Evolutionary conservation across 2,113 vertebrate species (phyloP).

Genomic region (Oophaga pumilio): DNA sequence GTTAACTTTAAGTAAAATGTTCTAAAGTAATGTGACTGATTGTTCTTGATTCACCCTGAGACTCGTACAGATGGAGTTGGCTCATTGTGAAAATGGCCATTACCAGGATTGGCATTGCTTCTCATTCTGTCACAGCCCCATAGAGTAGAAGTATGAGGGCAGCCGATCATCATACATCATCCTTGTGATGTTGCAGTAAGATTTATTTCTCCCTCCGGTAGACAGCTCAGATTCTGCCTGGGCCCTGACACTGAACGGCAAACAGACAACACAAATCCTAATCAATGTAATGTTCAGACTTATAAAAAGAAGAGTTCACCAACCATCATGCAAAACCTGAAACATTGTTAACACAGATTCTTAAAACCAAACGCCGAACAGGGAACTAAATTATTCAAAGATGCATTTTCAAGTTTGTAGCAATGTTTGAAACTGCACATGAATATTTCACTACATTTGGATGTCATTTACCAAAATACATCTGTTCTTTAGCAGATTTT

Average conservation of each 20-base stretch:
- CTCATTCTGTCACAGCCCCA: background rate
- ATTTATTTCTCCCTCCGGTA: slow-evolving; percentile 6
- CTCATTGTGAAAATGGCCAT: background rate
- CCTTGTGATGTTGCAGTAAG: background rate
- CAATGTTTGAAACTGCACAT: slow-evolving; percentile 48
- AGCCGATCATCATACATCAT: slow-evolving; percentile 10
- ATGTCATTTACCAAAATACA: slow-evolving; percentile 48
- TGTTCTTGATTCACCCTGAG: background rate
- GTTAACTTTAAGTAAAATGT: background rate
- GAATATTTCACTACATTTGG: slow-evolving; percentile 47
- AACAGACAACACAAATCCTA: background rate
- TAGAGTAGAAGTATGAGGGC: slow-evolving; percentile 16
- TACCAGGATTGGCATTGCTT: background rate
- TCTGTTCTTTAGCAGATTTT: slow-evolving; percentile 19
- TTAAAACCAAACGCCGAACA: background rate
- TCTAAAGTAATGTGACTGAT: background rate
- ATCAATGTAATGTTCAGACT: slow-evolving; percentile 7
- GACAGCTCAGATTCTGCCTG: slow-evolving; percentile 1
- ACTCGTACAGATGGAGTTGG: background rate
- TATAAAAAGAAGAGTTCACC: background rate
- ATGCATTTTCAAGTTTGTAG: slow-evolving; percentile 35
- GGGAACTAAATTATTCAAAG: slow-evolving; percentile 38
- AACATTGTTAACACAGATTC: slow-evolving; percentile 25
- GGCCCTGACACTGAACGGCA: background rate
- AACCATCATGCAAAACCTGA: slow-evolving; percentile 15